phyloP scores from a whole-genome alignment of 2,113 vertebrate species.

The Ailurus styani region DNA sequence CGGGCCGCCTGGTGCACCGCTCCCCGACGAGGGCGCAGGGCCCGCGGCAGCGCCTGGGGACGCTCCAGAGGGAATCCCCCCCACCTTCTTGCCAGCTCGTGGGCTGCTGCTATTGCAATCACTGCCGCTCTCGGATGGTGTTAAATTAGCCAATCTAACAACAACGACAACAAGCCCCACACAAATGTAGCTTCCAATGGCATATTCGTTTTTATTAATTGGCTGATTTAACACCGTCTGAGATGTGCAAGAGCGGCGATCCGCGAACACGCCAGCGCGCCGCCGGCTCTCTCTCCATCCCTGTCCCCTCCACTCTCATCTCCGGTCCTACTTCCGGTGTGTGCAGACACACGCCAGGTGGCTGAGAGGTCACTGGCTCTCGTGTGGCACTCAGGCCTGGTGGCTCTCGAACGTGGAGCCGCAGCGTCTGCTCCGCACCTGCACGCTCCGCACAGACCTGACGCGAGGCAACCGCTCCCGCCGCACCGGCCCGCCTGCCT shows the following conservation, averaged over 20 bases:
- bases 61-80: neutral
- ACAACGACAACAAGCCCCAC: slow-evolving; percentile 41
- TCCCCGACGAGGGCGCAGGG: neutral
- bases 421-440: neutral
- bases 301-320: neutral
- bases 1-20: neutral
- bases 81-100: slow-evolving; percentile 38
- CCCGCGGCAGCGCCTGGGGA: neutral
- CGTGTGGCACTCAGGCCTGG: neutral
- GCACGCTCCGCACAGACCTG: neutral
- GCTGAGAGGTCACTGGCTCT: neutral
- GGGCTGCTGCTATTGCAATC: slow-evolving; percentile 48
- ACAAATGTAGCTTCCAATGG: slow-evolving; percentile 47
- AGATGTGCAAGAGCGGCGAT: neutral
- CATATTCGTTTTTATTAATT: slow-evolving; percentile 68
- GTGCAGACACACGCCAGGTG: neutral
- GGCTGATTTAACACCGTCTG: slow-evolving; percentile 55
- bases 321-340: neutral
- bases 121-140: slow-evolving; percentile 29
- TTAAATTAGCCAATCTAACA: slow-evolving; percentile 68
- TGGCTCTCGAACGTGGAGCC: neutral
- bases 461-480: neutral
- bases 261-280: neutral
- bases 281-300: too few relatives aligned
- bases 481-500: neutral